Percentiles rank a stretch among this genome's conserved stretches.
Evolutionary conservation across 2,113 vertebrate species (phyloP).

Genomic region (Okapia johnstoni): DNA sequence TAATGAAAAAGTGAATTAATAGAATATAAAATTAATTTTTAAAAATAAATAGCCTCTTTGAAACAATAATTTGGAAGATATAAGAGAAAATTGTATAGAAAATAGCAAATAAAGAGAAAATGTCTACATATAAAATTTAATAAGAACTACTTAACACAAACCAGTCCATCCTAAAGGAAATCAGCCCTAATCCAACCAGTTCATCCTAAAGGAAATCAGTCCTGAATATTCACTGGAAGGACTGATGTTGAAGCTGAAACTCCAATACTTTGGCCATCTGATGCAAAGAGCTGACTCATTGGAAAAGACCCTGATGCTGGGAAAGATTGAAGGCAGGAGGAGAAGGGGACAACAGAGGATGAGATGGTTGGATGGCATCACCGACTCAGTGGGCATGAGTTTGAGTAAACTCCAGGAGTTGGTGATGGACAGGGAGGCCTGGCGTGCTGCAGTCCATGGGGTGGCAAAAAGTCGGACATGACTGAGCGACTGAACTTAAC

Average conservation of each 20-base stretch:
- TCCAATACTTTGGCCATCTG: neutral
- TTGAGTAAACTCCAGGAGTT: neutral
- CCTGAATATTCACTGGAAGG: neutral
- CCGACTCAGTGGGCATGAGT: neutral
- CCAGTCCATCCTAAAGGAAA: neutral
- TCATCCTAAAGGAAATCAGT: neutral
- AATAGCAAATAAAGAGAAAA: neutral
- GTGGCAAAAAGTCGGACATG: rapidly evolving
- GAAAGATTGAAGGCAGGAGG: neutral
- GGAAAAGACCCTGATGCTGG: neutral
- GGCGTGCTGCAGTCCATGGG: neutral
- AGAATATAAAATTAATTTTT: neutral
- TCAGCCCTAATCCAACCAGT: neutral
- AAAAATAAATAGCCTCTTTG: neutral
- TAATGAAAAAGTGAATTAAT: neutral
- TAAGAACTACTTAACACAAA: neutral
- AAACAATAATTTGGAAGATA: neutral
- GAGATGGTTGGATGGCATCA: neutral
- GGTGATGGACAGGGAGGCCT: neutral
- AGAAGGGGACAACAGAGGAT: neutral
- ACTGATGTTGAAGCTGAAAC: neutral
- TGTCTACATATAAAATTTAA: neutral
- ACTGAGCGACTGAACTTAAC: neutral
- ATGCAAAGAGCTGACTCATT: neutral
- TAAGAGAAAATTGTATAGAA: neutral